These are phyloP conservation scores for Cuculus canorus DNA, from an alignment of 2,797 vertebrate genomes.

Conservation along the genomic window DNA sequence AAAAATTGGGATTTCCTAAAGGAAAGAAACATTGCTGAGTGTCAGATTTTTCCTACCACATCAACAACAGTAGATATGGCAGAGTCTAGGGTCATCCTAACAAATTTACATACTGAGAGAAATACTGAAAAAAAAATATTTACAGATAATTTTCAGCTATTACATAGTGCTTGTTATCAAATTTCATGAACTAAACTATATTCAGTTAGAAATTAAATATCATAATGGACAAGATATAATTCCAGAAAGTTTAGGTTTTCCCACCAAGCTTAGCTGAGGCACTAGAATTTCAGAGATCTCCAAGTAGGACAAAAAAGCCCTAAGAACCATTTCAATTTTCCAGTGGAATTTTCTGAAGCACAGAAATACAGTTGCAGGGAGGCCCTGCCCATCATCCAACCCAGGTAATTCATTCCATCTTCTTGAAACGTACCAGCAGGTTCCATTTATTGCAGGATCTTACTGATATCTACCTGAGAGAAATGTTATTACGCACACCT, in stretches of 20 bases:
- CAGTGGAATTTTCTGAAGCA: neutral
- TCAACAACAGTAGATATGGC: neutral
- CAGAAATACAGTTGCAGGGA: neutral
- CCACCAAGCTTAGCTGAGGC: neutral
- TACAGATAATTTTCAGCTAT: neutral
- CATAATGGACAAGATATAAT: neutral
- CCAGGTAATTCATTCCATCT: neutral
- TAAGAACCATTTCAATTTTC: neutral
- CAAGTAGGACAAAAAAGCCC: neutral
- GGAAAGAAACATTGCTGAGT: neutral
- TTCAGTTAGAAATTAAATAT: neutral
- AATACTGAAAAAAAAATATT: neutral
- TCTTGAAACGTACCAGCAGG: neutral
- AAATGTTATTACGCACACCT: neutral
- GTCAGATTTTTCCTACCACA: neutral
- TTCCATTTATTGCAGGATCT: neutral
- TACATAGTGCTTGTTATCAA: neutral
- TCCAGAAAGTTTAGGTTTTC: neutral
- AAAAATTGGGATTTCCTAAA: neutral
- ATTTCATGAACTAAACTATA: neutral
- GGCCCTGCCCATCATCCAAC: neutral
- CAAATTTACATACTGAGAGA: neutral
- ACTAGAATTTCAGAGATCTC: neutral
- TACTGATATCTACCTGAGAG: neutral
- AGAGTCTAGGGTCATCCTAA: neutral